phyloP scores from a whole-genome alignment of 2,888 invertebrate genomes.

The Troilus luridus region DNA sequence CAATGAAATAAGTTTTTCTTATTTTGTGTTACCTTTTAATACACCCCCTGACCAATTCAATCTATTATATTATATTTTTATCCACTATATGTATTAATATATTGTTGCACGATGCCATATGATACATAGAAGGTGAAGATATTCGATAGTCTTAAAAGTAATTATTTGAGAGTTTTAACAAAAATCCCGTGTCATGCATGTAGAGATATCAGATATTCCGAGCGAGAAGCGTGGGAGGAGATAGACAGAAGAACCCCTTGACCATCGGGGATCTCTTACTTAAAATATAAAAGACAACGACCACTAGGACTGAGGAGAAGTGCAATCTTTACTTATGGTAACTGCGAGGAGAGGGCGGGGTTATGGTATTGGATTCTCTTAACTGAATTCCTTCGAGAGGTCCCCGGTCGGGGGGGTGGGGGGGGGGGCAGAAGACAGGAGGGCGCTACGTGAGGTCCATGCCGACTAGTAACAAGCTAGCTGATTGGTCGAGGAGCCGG shows the following conservation, averaged over 20 bases:
- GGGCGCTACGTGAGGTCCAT: constrained; percentile 51
- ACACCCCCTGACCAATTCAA: too few relatives aligned
- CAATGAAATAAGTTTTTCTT: too few relatives aligned
- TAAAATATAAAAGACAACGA: constrained; percentile 29
- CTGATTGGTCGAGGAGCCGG: constrained; percentile 52
- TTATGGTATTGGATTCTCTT: constrained; percentile 55
- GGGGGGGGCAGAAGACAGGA: not conserved
- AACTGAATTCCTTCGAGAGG: constrained; percentile 45
- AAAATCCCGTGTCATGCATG: not conserved
- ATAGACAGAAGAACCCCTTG: not conserved
- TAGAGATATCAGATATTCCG: not conserved
- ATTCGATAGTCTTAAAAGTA: too few relatives aligned
- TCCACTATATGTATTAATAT: too few relatives aligned
- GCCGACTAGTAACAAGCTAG: constrained; percentile 47
- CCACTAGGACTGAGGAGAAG: not conserved
- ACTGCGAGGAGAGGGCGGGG: not conserved
- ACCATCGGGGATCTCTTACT: not conserved
- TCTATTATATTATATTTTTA: too few relatives aligned
- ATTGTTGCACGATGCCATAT: too few relatives aligned
- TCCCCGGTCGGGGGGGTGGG: not conserved
- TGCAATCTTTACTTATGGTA: constrained; percentile 56
- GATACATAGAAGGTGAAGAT: too few relatives aligned
- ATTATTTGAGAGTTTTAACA: not conserved
- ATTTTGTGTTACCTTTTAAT: too few relatives aligned
- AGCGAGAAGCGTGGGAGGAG: not conserved